Evolutionary conservation across 37 sponge, comb jelly and placozoan genomes (phyloP).

Genomic region (Cladorhizidae sp.): DNA sequence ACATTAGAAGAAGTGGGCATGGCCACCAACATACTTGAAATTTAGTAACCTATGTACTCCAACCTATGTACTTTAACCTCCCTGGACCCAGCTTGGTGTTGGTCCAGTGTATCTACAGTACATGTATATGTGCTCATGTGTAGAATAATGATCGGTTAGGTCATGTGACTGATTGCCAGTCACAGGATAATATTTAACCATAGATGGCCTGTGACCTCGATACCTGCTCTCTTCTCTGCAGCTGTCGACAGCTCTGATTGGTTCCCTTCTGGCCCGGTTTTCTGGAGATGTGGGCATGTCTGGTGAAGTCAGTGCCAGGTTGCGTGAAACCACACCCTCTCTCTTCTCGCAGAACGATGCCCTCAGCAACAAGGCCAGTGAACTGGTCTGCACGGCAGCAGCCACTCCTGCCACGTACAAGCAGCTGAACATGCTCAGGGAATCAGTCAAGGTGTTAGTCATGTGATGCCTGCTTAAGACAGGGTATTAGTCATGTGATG

Average conservation of each 20-base stretch:
- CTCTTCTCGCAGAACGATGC: conserved; percentile 86
- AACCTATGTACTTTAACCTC: too few relatives aligned
- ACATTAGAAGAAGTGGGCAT: too few relatives aligned
- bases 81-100: too few relatives aligned
- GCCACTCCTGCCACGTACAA: conserved; percentile 29
- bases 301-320: conserved; percentile 68
- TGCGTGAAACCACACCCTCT: conserved; percentile 65
- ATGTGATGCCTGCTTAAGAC: background rate
- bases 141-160: too few relatives aligned
- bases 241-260: conserved; percentile 73
- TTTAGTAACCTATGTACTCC: too few relatives aligned
- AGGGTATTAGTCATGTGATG: background rate
- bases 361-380: conserved; percentile 64
- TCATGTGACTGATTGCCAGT: too few relatives aligned
- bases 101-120: too few relatives aligned
- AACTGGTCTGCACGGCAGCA: conserved; percentile 62
- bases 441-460: conserved; percentile 66
- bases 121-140: too few relatives aligned
- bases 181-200: too few relatives aligned
- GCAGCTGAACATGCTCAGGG: conserved; percentile 44
- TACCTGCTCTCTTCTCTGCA: conserved; percentile 9
- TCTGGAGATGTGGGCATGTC: conserved; percentile 75
- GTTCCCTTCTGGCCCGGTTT: conserved; percentile 63
- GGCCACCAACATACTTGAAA: too few relatives aligned
- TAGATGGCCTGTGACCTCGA: background rate